Evolutionary conservation across 2,113 vertebrate species (phyloP).

Genomic region (Lagenorhynchus albirostris): DNA sequence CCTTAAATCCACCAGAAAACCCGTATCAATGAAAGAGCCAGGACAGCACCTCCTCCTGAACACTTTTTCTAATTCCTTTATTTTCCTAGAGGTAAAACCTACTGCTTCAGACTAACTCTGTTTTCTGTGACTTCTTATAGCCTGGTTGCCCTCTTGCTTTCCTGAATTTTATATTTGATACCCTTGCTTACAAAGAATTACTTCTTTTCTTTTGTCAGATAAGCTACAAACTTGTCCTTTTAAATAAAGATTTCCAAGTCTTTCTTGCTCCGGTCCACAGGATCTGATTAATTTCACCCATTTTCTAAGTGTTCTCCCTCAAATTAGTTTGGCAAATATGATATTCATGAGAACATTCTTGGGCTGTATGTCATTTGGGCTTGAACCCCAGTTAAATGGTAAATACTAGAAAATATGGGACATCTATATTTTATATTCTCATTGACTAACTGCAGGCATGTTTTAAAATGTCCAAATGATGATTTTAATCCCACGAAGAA

Average conservation of each 20-base stretch:
- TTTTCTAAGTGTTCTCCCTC: not conserved
- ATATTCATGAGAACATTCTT: not conserved
- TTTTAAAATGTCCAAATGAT: not conserved
- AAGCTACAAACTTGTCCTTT: not conserved
- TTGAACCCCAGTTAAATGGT: not conserved
- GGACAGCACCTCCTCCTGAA: not conserved
- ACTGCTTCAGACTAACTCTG: not conserved
- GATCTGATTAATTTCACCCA: not conserved
- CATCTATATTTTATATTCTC: not conserved
- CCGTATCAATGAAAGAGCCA: not conserved
- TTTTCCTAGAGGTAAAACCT: not conserved
- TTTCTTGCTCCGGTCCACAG: not conserved
- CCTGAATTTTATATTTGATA: not conserved
- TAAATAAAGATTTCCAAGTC: not conserved
- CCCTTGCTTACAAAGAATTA: not conserved
- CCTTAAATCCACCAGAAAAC: not conserved
- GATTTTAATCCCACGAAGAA: not conserved
- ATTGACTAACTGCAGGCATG: not conserved
- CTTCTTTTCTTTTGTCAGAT: not conserved
- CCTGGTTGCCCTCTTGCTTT: not conserved
- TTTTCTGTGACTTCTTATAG: not conserved
- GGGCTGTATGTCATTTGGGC: not conserved
- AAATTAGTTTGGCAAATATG: not conserved
- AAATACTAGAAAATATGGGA: not conserved
- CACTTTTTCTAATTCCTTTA: not conserved